phyloP scores from a whole-genome alignment of 2,797 vertebrate genomes.

The Loris lydekkerianus region DNA sequence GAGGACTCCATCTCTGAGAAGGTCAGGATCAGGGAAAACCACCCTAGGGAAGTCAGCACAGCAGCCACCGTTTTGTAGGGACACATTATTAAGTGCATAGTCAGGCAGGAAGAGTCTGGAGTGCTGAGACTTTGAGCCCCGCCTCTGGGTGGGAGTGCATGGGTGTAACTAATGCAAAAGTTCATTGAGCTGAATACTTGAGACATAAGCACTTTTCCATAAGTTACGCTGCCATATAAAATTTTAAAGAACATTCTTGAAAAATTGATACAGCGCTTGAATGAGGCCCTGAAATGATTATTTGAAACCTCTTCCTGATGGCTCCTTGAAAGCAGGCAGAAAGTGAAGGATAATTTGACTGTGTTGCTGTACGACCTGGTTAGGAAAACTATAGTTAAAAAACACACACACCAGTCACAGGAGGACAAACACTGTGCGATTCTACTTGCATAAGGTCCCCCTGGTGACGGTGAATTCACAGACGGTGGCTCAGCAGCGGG shows the following conservation, averaged over 20 bases:
- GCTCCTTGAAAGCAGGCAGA: not conserved
- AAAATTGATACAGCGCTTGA: not conserved
- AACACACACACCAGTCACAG: not conserved
- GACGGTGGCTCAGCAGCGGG: rapidly evolving
- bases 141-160: not conserved
- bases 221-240: not conserved
- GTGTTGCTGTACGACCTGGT: not conserved
- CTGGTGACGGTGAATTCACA: not conserved
- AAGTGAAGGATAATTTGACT: rapidly evolving
- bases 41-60: rapidly evolving
- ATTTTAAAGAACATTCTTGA: not conserved
- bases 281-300: not conserved
- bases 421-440: not conserved
- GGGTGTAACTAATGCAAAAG: not conserved
- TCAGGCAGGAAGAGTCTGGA: not conserved
- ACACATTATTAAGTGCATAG: not conserved
- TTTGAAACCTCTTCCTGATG: not conserved
- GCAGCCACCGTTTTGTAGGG: not conserved
- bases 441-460: not conserved
- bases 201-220: rapidly evolving
- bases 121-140: rapidly evolving
- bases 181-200: too few relatives aligned
- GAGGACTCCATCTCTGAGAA: not conserved
- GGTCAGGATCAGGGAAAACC: not conserved
- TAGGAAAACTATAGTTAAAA: not conserved